Evolutionary conservation across 2,888 invertebrate genomes (phyloP).

Genomic region (Pristionchus mayeri): DNA sequence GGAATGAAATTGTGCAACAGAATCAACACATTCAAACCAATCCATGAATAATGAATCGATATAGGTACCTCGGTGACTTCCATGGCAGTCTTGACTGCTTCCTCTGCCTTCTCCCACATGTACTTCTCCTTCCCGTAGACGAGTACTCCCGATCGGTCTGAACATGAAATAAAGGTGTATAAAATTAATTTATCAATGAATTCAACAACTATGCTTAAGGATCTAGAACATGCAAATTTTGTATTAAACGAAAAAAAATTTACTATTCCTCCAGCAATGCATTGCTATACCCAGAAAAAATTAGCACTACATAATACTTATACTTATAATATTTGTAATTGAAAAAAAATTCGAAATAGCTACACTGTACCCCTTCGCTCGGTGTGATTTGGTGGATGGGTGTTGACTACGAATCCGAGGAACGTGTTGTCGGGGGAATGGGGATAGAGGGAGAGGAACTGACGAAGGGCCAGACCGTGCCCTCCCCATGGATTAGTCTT

Average conservation of each 20-base stretch:
- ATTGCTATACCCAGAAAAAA: no score
- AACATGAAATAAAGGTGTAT: no score
- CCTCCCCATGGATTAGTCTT: slow-evolving; percentile 78
- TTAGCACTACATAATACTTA: no score
- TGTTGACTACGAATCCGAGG: slow-evolving; percentile 78
- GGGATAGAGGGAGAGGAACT: slow-evolving; percentile 76
- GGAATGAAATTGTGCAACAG: no score
- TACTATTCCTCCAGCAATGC: no score
- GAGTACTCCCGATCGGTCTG: slow-evolving; percentile 65
- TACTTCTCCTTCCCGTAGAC: slow-evolving; percentile 79
- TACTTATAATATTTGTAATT: background rate
- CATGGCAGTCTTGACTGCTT: slow-evolving; percentile 53
- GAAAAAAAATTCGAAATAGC: background rate
- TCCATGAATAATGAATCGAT: no score
- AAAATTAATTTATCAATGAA: background rate
- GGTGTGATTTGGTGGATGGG: background rate
- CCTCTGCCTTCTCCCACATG: slow-evolving; percentile 77
- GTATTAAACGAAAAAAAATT: no score
- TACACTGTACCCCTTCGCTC: background rate
- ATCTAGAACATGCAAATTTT: no score
- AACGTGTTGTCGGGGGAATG: slow-evolving; percentile 79
- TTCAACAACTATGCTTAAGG: no score
- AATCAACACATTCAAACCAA: no score
- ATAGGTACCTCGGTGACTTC: slow-evolving; percentile 55
- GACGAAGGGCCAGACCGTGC: slow-evolving; percentile 77